Percentiles rank a stretch among this genome's conserved stretches.
phyloP scores from a whole-genome alignment of 2,113 vertebrate genomes.

The Psilopsiagon aymara region DNA sequence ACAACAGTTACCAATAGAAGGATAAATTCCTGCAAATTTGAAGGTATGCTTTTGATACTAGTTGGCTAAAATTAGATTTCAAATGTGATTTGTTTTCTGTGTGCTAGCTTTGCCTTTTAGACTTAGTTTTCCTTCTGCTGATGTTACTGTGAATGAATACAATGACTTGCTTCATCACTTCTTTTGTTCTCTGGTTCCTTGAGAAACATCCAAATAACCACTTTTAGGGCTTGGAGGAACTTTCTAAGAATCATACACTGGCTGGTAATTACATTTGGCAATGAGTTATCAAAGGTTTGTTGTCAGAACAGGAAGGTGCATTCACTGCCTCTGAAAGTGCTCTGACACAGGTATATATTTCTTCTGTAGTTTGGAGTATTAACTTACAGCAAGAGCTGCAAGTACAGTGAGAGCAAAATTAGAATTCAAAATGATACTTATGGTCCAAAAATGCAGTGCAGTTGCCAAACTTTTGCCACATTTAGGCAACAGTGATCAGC shows the following conservation, averaged over 20 bases:
- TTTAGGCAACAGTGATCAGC: not conserved
- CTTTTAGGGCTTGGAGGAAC: not conserved
- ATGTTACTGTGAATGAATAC: not conserved
- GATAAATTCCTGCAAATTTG: not conserved
- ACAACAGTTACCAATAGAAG: not conserved
- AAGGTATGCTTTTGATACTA: not conserved
- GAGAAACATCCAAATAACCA: not conserved
- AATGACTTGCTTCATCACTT: not conserved
- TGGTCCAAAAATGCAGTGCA: not conserved
- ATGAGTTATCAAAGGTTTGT: not conserved
- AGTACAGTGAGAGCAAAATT: not conserved
- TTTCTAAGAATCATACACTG: not conserved
- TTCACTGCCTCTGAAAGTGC: not conserved
- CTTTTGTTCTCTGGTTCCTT: not conserved
- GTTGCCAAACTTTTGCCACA: not conserved
- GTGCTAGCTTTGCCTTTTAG: not conserved
- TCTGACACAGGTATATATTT: not conserved
- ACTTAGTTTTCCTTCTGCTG: not conserved
- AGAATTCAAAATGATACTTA: not conserved
- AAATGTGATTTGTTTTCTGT: not conserved
- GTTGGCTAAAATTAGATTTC: not conserved
- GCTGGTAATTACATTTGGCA: not conserved
- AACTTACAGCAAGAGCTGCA: not conserved
- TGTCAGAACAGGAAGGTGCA: not conserved
- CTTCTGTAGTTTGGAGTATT: not conserved